A percentile compares a stretch with the other conserved stretches of the same genome.
Evolutionary conservation across 2,797 vertebrate species (phyloP).

Genomic region (Potorous gilbertii): DNA sequence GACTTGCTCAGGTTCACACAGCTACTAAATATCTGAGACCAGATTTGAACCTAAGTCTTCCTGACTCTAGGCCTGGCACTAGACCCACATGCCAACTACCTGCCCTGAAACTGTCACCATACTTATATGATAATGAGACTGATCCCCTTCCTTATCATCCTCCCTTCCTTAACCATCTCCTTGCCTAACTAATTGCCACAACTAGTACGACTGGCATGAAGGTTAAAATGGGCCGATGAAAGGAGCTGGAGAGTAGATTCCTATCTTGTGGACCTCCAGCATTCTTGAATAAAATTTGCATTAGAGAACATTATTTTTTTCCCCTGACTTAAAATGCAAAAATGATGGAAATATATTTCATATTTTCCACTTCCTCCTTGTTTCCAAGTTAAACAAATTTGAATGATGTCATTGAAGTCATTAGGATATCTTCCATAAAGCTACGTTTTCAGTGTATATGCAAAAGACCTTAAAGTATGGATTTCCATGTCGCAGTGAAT

Average conservation of each 20-base stretch:
- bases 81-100: background rate
- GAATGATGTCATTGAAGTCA: background rate
- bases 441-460: background rate
- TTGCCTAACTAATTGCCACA: background rate
- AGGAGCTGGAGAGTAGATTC: background rate
- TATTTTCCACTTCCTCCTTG: slow-evolving; percentile 16
- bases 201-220: background rate
- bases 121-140: background rate
- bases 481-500: background rate
- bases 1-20: background rate
- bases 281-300: background rate
- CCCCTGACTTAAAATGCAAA: background rate
- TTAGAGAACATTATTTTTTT: background rate
- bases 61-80: background rate
- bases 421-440: background rate
- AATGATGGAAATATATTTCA: background rate
- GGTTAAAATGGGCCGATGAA: background rate
- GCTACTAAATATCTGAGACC: background rate
- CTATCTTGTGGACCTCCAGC: background rate
- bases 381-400: slow-evolving; percentile 10
- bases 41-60: background rate
- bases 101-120: background rate
- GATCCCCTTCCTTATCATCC: background rate
- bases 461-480: background rate
- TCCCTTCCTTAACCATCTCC: background rate